Percentiles rank a stretch among this genome's conserved stretches.
Conservation (phyloP, 2,113 vertebrate species). For the Seriola quinqueradiata region DNA sequence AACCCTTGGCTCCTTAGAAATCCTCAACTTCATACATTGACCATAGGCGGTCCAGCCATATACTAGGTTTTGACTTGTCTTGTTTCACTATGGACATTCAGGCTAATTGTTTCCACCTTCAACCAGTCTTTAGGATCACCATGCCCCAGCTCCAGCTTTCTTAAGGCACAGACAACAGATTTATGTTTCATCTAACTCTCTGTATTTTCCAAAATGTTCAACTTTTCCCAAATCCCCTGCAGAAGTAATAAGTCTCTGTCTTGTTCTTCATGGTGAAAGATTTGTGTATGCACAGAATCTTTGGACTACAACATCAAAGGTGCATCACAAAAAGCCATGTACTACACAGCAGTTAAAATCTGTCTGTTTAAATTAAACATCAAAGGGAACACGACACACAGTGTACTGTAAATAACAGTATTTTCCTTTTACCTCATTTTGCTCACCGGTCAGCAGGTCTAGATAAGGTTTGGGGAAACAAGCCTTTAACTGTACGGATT, state of each 20-base stretch:
- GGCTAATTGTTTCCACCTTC: no score
- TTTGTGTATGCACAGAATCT: neutral
- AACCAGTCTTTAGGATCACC: neutral
- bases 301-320: neutral
- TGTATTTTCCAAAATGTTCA: neutral
- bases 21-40: no score
- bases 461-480: slow-evolving; percentile 36
- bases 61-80: no score
- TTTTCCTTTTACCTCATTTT: slow-evolving; percentile 16
- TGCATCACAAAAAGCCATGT: neutral
- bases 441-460: slow-evolving; percentile 38
- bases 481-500: slow-evolving; percentile 42
- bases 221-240: neutral
- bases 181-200: neutral
- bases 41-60: no score
- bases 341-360: neutral
- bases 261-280: neutral
- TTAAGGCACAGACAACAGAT: neutral
- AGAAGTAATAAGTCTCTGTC: neutral
- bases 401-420: neutral
- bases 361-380: neutral
- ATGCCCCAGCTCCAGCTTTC: neutral
- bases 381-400: neutral
- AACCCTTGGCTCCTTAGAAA: no score
- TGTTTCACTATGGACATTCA: neutral